These are phyloP conservation scores for Patella depressa DNA, from an alignment of 2,888 invertebrate genomes.

Conservation along the genomic window DNA sequence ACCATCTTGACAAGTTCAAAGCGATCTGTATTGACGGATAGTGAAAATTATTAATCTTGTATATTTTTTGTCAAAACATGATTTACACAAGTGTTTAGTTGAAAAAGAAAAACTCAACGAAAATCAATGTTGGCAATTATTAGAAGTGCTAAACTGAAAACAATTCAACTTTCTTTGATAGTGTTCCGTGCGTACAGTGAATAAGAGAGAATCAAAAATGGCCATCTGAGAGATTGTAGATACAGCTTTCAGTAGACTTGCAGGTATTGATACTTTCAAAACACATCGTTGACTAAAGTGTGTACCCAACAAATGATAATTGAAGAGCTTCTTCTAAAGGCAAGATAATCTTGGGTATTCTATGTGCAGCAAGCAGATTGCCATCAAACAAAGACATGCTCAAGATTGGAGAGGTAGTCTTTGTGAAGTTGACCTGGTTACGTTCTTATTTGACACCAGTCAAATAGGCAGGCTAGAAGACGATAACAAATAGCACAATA, in stretches of 20 bases:
- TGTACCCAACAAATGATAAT: not conserved
- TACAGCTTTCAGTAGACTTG: not conserved
- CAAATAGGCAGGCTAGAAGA: too few relatives aligned
- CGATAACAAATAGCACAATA: too few relatives aligned
- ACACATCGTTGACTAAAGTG: not conserved
- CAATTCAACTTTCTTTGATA: slow-evolving; percentile 2
- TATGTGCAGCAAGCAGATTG: not conserved
- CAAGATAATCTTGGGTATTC: not conserved
- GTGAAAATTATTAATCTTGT: slow-evolving; percentile 9
- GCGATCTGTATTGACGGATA: not conserved
- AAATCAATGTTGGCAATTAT: slow-evolving; percentile 5
- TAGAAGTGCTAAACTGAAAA: slow-evolving; percentile 5
- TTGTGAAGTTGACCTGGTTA: too few relatives aligned
- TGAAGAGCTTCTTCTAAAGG: not conserved
- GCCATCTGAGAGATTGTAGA: not conserved
- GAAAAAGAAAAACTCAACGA: not conserved
- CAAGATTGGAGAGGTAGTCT: too few relatives aligned
- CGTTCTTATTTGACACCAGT: too few relatives aligned
- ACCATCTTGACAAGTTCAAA: not conserved
- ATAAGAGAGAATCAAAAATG: slow-evolving; percentile 1
- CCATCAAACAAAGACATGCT: not conserved
- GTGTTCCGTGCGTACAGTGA: not conserved
- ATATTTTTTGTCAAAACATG: slow-evolving; percentile 7
- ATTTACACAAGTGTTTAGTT: not conserved
- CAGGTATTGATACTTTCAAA: too few relatives aligned